Evolutionary conservation across 2,888 invertebrate genomes (phyloP).

Genomic region (Chrysolina americana): DNA sequence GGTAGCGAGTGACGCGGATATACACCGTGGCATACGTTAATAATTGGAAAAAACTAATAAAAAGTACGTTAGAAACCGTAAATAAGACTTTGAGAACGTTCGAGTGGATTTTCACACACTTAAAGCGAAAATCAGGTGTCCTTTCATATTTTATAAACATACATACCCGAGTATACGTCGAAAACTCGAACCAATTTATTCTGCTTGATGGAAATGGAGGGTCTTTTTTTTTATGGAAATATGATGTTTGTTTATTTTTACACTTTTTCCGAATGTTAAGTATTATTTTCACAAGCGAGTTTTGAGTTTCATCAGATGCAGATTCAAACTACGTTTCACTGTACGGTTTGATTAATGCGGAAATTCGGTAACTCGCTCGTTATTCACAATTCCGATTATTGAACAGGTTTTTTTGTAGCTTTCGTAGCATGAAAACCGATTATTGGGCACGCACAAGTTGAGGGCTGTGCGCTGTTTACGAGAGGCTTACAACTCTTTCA

Average conservation of each 20-base stretch:
- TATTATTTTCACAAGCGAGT: slow-evolving; percentile 17
- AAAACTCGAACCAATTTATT: slow-evolving; percentile 22
- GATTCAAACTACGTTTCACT: neutral
- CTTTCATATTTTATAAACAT: slow-evolving; percentile 14
- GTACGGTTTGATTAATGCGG: neutral
- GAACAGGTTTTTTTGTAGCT: no score
- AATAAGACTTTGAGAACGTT: slow-evolving; percentile 13
- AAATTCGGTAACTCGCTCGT: neutral
- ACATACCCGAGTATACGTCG: slow-evolving; percentile 4
- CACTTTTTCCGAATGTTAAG: neutral
- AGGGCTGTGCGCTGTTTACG: no score
- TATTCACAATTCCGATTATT: neutral
- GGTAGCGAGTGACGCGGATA: slow-evolving; percentile 9
- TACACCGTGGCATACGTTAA: slow-evolving; percentile 1
- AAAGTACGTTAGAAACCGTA: neutral
- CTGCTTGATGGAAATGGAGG: slow-evolving; percentile 11
- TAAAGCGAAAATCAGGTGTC: slow-evolving; percentile 22
- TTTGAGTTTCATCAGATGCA: slow-evolving; percentile 1
- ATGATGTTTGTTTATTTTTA: slow-evolving; percentile 20
- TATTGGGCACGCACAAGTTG: no score
- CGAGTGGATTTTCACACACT: neutral
- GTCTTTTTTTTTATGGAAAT: slow-evolving; percentile 15
- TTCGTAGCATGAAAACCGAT: no score
- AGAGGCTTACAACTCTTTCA: no score
- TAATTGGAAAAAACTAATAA: slow-evolving; percentile 24